Evolutionary conservation across 2,888 invertebrate genomes (phyloP).

Genomic region (Euzophera pinguis): DNA sequence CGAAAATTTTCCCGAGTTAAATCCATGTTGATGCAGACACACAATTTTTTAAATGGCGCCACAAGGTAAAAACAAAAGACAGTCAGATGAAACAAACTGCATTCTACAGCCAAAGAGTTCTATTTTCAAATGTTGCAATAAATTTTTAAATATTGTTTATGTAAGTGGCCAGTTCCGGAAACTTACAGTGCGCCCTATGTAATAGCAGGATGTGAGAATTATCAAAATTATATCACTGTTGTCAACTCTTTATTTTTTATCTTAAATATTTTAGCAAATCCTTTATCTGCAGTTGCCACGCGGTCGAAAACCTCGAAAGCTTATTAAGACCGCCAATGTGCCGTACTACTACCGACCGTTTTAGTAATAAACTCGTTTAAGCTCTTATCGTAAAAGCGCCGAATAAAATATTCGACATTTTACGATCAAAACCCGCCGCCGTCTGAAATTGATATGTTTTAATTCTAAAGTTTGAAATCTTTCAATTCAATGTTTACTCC

Average conservation of each 20-base stretch:
- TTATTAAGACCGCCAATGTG: slow-evolving; percentile 14
- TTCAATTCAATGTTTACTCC: slow-evolving; percentile 8
- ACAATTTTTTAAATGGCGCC: no score
- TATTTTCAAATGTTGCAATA: no score
- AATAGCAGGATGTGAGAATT: no score
- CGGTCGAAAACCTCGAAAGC: slow-evolving; percentile 6
- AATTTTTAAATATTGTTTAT: no score
- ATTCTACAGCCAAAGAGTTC: no score
- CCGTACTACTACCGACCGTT: slow-evolving; percentile 21
- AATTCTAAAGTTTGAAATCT: slow-evolving; percentile 9
- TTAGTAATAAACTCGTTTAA: slow-evolving; percentile 56
- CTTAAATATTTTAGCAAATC: neutral
- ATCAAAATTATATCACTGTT: no score
- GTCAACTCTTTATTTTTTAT: neutral
- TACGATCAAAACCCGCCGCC: slow-evolving; percentile 17
- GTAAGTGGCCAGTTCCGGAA: no score
- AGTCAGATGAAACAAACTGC: no score
- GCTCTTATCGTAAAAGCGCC: slow-evolving; percentile 51
- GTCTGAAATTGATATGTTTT: slow-evolving; percentile 16
- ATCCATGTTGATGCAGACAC: no score
- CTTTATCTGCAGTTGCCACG: slow-evolving; percentile 10
- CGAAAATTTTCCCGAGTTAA: no score
- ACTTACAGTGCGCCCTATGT: no score
- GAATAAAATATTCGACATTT: slow-evolving; percentile 40
- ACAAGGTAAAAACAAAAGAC: no score